Conservation (phyloP, 2,797 vertebrate species). For the Labeo calbasu region DNA sequence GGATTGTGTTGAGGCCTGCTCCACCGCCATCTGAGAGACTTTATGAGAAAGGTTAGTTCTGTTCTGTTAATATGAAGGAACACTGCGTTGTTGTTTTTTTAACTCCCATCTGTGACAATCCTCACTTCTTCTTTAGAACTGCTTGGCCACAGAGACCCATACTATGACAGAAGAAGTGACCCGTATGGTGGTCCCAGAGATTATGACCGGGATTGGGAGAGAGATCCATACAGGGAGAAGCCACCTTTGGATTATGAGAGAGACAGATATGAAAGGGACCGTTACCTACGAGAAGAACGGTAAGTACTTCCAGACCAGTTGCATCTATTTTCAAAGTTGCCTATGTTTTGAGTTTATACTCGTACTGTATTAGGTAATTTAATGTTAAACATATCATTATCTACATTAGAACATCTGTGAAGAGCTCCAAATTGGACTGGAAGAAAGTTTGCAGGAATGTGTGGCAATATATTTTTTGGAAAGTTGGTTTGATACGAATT, state of each 20-base stretch:
- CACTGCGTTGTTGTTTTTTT: neutral
- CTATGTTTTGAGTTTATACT: neutral
- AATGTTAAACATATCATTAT: neutral
- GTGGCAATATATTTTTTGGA: too few species aligned
- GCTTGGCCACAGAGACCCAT: constrained; percentile 84
- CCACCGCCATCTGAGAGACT: constrained; percentile 83
- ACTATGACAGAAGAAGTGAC: constrained; percentile 88
- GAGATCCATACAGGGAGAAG: constrained; percentile 81
- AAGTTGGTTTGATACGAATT: neutral
- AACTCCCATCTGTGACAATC: neutral
- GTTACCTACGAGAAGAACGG: constrained; percentile 90
- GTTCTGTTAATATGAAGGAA: neutral
- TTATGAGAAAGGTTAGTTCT: constrained; percentile 87
- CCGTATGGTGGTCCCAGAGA: constrained; percentile 87
- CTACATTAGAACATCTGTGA: neutral
- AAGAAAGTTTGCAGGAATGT: neutral
- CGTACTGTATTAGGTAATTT: neutral
- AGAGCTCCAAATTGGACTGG: neutral
- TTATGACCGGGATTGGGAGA: constrained; percentile 90
- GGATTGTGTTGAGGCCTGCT: constrained; percentile 91
- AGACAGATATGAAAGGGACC: constrained; percentile 91
- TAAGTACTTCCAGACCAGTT: constrained; percentile 61
- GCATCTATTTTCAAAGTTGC: neutral
- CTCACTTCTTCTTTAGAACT: constrained; percentile 65
- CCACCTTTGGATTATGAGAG: constrained; percentile 86